Evolutionary conservation across 2,797 vertebrate genomes (phyloP), one percentile per base, ranked within the genome.

Genomic region (Molossus molossus): DNA sequence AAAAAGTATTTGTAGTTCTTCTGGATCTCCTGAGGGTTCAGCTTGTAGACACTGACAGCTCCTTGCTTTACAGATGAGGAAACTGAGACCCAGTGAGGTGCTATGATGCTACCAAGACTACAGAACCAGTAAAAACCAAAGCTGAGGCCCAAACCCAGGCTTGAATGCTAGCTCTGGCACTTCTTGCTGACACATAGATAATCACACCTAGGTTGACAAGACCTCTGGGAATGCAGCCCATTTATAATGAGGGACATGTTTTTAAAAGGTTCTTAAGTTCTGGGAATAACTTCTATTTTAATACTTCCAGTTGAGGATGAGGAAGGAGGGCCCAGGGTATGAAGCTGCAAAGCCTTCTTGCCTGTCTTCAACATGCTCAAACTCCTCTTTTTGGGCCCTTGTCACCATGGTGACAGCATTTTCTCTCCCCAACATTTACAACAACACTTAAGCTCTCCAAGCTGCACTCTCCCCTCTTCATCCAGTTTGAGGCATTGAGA

Each of bases 1-100:
- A 45, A 45, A 45, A n/a, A 55, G 96, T 99, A 99, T 37, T 99
- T 98, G 1, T 99, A 99, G 97, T 98, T 99, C 99, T 99, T 99
- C 97, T 99, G 98, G 58, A 99, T 99, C 76, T 99, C 99, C 94
- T 99, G 98, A 0, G 99, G 98, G 2, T 95, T 98, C 79, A 99
- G 98, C 1, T 79, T 98, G 4, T 98, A 97, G 90, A 99, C 0
- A 1, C 99, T 99, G 90, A 99, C 29, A 45, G 27, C 27, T 50
- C 29, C 53, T 82, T 8, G 7, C 98, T 48, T 84, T 89, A 77
- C 20, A n/a, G 23, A 9, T n/a, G 27, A 93, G 83, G 21, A 96
- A 79, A 76, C 23, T 11, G 85, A 73, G 57, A 9, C 70, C 40
- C 27, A 53, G 69, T 83, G 60, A 80, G 10, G 20, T 8, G 8